Evolutionary conservation across 2,888 invertebrate species (phyloP).

Genomic region (Trisateles emortualis): DNA sequence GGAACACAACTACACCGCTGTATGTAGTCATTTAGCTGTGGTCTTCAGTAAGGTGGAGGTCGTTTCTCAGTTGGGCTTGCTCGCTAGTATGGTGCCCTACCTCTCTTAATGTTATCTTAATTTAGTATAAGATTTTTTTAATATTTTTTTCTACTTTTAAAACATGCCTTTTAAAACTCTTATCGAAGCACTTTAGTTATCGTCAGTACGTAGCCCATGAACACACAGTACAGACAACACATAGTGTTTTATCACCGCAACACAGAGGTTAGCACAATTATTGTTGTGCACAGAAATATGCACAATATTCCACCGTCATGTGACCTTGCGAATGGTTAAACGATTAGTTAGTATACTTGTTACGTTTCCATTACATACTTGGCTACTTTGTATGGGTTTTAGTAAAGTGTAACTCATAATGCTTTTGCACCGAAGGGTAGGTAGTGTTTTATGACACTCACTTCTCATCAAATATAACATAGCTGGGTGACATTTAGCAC

Average conservation of each 20-base stretch:
- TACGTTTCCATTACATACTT: too few species aligned
- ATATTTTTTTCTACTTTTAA: not conserved
- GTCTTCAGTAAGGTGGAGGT: too few species aligned
- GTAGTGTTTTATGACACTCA: too few species aligned
- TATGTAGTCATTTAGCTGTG: too few species aligned
- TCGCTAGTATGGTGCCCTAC: too few species aligned
- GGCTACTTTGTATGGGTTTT: not conserved
- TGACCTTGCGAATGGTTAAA: conserved; percentile 5
- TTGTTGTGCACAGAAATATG: conserved; percentile 8
- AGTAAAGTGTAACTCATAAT: not conserved
- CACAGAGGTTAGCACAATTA: conserved; percentile 16
- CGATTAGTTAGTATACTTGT: conserved; percentile 7
- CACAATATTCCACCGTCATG: not conserved
- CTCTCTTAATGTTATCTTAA: too few species aligned
- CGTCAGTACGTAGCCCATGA: conserved; percentile 6
- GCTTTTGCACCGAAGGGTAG: too few species aligned
- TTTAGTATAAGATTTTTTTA: too few species aligned
- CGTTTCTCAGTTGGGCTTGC: too few species aligned
- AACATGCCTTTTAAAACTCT: not conserved
- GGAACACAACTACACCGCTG: too few species aligned
- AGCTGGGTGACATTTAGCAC: too few species aligned
- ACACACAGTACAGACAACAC: conserved; percentile 12
- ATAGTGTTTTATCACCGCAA: conserved; percentile 21
- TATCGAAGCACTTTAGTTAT: conserved; percentile 1
- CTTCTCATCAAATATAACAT: too few species aligned